Evolutionary conservation across 1,140 invertebrate species (phyloP).

Genomic region (Ostrea edulis): DNA sequence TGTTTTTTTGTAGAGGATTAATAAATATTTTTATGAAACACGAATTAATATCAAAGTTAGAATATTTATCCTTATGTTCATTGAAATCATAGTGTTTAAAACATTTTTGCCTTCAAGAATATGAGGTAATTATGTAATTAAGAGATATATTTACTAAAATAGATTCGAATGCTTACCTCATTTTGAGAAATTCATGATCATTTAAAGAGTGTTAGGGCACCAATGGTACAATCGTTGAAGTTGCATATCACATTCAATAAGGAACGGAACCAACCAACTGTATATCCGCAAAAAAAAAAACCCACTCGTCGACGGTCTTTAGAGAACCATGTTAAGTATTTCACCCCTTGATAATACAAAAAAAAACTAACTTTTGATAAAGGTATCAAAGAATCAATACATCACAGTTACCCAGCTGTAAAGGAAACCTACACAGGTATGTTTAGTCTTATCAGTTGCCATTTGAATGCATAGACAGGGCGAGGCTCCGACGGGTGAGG

Average conservation of each 20-base stretch:
- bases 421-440: neutral
- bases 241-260: neutral
- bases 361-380: neutral
- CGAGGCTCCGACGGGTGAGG: neutral
- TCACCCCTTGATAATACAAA: neutral
- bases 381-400: neutral
- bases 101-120: too few species aligned
- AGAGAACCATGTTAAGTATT: neutral
- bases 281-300: neutral
- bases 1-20: too few species aligned
- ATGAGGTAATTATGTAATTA: neutral
- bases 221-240: neutral
- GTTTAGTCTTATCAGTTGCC: conserved; percentile 14
- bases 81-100: neutral
- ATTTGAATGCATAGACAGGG: conserved; percentile 24
- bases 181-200: neutral
- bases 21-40: neutral
- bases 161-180: neutral
- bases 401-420: neutral
- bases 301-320: neutral
- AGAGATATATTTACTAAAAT: neutral
- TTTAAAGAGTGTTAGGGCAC: neutral
- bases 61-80: too few species aligned
- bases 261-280: neutral
- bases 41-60: neutral